Evolutionary conservation across 2,888 invertebrate genomes (phyloP), one percentile per base, ranked within the genome.

Genomic region (Isotomurus palustris): DNA sequence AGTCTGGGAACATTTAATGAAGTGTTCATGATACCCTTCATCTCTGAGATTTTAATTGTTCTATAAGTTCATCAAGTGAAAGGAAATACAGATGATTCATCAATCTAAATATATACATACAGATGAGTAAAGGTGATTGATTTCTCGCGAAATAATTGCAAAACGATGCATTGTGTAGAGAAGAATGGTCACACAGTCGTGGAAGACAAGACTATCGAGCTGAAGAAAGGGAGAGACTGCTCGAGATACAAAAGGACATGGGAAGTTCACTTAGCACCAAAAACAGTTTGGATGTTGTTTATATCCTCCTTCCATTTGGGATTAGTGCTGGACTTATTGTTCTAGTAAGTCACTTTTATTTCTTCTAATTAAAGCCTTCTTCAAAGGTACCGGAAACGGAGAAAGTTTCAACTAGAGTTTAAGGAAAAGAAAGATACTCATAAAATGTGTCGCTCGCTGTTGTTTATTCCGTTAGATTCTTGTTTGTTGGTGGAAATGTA

Each of bases 401-500:
- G 8, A 32, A 32, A 32, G 32, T 32, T 32, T 32, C 14, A 14
- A 32, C 8, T 10, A n/a, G n/a, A n/a, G n/a, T n/a, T n/a, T n/a
- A n/a, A n/a, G n/a, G n/a, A n/a, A n/a, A n/a, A n/a, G n/a, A n/a
- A n/a, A n/a, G n/a, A n/a, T n/a, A n/a, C n/a, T n/a, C n/a, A n/a
- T n/a, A n/a, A n/a, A n/a, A n/a, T n/a, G n/a, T n/a, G n/a, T n/a
- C n/a, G n/a, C n/a, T n/a, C n/a, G n/a, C n/a, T n/a, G n/a, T 48
- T 21, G 17, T 21, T 44, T 53, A 8, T 27, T 25, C 25, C 2
- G 12, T 5, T 36, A 57, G 56, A 45, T 57, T 45, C 44, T 57
- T 14, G 27, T 57, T 17, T 57, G 56, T 40, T 57, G 56, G 51
- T 57, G 51, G 40, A 57, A 57, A 38, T 57, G 56, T 38, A 57